Evolutionary conservation across 1,140 invertebrate genomes (phyloP).

Genomic region (Penaeus japonicus): DNA sequence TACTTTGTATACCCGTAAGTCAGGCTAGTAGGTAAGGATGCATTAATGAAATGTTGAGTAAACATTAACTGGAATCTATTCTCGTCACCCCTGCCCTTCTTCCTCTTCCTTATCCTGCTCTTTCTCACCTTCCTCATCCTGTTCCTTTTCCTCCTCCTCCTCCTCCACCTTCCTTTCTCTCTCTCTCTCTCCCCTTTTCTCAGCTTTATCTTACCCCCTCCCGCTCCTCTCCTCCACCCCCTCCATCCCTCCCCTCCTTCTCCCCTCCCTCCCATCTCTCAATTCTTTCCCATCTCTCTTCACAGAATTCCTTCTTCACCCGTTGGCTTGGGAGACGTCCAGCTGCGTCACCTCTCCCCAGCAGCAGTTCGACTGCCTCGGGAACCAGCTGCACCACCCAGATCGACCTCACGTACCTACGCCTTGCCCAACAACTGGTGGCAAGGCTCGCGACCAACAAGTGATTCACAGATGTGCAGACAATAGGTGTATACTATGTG

Average conservation of each 20-base stretch:
- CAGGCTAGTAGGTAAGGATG: too few relatives aligned
- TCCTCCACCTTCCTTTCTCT: too few relatives aligned
- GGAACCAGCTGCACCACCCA: neutral
- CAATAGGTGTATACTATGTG: too few relatives aligned
- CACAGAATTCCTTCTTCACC: constrained; percentile 40
- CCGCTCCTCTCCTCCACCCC: too few relatives aligned
- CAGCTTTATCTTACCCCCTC: neutral
- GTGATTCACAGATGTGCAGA: neutral
- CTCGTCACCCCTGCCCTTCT: too few relatives aligned
- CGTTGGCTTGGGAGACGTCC: constrained; percentile 29
- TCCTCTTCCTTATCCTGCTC: too few relatives aligned
- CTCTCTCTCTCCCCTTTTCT: too few relatives aligned
- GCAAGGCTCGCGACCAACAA: constrained; percentile 22
- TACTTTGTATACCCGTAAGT: too few relatives aligned
- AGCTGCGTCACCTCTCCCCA: constrained; percentile 18
- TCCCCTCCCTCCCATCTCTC: neutral
- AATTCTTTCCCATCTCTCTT: neutral
- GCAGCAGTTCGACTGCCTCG: neutral
- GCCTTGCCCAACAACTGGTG: constrained; percentile 30
- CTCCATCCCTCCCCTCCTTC: neutral
- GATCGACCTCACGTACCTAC: constrained; percentile 20
- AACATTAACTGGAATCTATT: too few relatives aligned
- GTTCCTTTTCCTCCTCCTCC: too few relatives aligned
- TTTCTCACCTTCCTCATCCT: too few relatives aligned
- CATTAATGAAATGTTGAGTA: too few relatives aligned